These are phyloP conservation scores for Panurus biarmicus DNA, from an alignment of 2,113 vertebrate genomes.

Conservation along the genomic window DNA sequence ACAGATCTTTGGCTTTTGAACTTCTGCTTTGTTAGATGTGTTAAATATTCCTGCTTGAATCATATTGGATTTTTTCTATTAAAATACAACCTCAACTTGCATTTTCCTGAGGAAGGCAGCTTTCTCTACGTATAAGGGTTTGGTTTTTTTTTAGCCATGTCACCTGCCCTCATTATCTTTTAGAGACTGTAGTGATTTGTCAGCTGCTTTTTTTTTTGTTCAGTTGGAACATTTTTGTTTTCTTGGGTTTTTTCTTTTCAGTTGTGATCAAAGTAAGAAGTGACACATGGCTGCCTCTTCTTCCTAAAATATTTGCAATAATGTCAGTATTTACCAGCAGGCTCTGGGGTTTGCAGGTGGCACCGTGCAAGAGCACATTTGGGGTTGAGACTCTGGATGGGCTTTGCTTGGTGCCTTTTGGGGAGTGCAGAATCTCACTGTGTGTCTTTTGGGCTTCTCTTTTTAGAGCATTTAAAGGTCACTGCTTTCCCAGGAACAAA, in stretches of 20 bases:
- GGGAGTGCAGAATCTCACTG: not conserved
- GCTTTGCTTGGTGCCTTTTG: not conserved
- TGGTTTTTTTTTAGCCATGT: not conserved
- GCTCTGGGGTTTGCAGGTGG: not conserved
- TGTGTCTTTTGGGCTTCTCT: not conserved
- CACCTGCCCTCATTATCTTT: not conserved
- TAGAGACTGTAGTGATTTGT: not conserved
- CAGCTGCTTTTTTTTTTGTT: not conserved
- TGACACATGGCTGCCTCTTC: not conserved
- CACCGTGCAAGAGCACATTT: not conserved
- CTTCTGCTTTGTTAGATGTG: not conserved
- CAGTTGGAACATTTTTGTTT: not conserved
- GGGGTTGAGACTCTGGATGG: accelerated
- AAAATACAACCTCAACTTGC: not conserved
- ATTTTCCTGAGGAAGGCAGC: not conserved
- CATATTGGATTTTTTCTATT: not conserved
- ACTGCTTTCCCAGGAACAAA: not conserved
- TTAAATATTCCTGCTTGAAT: not conserved
- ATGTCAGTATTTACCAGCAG: not conserved
- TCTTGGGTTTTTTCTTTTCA: not conserved
- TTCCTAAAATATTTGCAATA: not conserved
- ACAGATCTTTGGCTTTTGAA: not conserved
- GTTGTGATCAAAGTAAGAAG: not conserved
- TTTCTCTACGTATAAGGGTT: not conserved
- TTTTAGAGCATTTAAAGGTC: not conserved